Evolutionary conservation across 1,140 invertebrate genomes (phyloP).

Genomic region (Homalodisca vitripennis): DNA sequence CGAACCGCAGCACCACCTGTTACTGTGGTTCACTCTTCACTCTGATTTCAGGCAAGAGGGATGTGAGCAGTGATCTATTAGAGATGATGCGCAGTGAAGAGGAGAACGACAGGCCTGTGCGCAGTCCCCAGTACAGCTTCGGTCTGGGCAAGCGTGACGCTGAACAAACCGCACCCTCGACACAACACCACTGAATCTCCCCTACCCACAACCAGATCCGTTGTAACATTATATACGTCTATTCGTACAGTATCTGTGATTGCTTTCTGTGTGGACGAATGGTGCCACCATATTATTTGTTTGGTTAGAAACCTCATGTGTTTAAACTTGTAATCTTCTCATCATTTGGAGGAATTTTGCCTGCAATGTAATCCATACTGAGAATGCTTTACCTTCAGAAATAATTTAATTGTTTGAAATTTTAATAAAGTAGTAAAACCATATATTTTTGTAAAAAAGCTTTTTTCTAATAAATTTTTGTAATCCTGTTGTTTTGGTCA

Average conservation of each 20-base stretch:
- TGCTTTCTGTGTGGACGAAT: neutral
- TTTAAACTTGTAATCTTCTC: neutral
- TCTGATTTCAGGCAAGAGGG: neutral
- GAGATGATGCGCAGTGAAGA: conserved; percentile 7
- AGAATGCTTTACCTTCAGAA: too few relatives aligned
- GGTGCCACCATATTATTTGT: neutral
- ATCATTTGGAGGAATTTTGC: neutral
- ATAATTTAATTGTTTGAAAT: too few relatives aligned
- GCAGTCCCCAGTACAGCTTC: conserved; percentile 31
- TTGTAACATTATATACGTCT: neutral
- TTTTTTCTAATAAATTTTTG: too few relatives aligned
- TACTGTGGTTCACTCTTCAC: neutral
- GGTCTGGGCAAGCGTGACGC: conserved; percentile 31
- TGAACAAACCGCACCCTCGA: neutral
- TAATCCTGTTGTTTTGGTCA: too few relatives aligned
- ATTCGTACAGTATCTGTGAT: conserved; percentile 3
- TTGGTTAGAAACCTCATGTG: neutral
- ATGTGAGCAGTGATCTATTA: conserved; percentile 2
- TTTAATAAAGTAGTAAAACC: too few relatives aligned
- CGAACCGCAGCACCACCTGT: neutral
- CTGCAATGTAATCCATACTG: too few relatives aligned
- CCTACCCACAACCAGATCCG: neutral
- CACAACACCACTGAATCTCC: neutral
- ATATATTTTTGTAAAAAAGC: too few relatives aligned
- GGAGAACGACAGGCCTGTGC: neutral